phyloP scores from a whole-genome alignment of 2,888 invertebrate species.

The Xestia sexstrigata region DNA sequence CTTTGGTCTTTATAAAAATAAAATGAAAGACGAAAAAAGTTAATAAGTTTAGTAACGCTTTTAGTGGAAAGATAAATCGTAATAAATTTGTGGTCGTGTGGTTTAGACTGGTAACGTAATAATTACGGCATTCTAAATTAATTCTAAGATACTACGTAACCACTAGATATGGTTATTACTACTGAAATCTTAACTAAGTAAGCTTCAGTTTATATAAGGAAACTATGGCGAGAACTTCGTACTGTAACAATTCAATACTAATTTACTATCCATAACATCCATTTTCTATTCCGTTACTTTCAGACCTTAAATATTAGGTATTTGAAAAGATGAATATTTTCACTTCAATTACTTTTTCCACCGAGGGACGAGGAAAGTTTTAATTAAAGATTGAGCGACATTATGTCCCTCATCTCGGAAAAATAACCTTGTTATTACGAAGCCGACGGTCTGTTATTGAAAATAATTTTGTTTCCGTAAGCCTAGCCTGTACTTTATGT shows the following conservation, averaged over 20 bases:
- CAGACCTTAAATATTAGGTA: conserved; percentile 67
- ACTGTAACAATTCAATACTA: conserved; percentile 16
- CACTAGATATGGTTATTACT: conserved; percentile 16
- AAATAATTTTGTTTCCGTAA: conserved; percentile 69
- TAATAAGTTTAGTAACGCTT: background rate
- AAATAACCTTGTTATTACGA: conserved; percentile 78
- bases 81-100: conserved; percentile 6
- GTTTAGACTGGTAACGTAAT: conserved; percentile 2
- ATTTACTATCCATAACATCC: conserved; percentile 41
- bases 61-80: background rate
- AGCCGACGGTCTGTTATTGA: conserved; percentile 73
- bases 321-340: conserved; percentile 73
- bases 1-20: conserved; percentile 13
- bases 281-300: conserved; percentile 48
- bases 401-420: conserved; percentile 76
- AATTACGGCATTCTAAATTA: conserved; percentile 18
- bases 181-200: background rate
- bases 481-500: conserved; percentile 47
- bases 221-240: conserved; percentile 8
- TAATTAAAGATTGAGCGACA: conserved; percentile 85
- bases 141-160: conserved; percentile 12
- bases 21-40: conserved; percentile 1
- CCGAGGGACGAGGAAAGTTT: conserved; percentile 79
- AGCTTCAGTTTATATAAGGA: conserved; percentile 18
- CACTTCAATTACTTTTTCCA: conserved; percentile 78